Evolutionary conservation across 2,113 vertebrate genomes (phyloP), one percentile per base, ranked within the genome.

Genomic region (Piaya cayana): DNA sequence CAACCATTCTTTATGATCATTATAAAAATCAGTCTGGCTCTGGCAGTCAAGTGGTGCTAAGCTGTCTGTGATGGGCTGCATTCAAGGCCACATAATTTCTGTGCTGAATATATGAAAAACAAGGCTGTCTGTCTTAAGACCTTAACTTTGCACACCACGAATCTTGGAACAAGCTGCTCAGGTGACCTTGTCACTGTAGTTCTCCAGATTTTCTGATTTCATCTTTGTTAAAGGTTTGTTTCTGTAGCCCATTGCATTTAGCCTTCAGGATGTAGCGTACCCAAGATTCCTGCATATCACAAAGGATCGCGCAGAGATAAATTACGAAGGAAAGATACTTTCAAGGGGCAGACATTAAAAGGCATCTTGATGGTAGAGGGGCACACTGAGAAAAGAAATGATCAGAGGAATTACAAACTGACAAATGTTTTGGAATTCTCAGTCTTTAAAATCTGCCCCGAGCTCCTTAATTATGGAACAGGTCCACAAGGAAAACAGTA

Each of bases 401-500:
- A 87, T 95, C 64, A 95, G 90, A 96, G 58, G 92, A 90, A 56
- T 93, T 86, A 88, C 60, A 81, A 83, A 92, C 52, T 71, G 92
- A 93, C 62, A 77, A 63, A 23, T 63, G 72, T 93, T 95, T 95
- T 95, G 94, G 92, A 94, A 95, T 90, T 94, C 88, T 93, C 3
- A 3, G 93, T 91, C 92, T 94, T 94, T 90, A 95, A 88, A 94
- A 94, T 92, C 80, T 84, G 64, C 80, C 80, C 60, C 37, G 45
- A 92, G 94, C 82, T 94, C 56, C 95, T 77, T 95, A 94, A 96
- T 96, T 96, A 90, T 75, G 47, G 82, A 96, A 82, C 80, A 93
- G 92, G 68, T 88, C 88, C 76, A 55, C 90, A 74, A 94, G 94
- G 95, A 96, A 94, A 94, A 94, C 56, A 4, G 6, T 86, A 87